These are phyloP conservation scores for Lampris incognitus DNA, from an alignment of 2,113 vertebrate genomes.

Conservation along the genomic window DNA sequence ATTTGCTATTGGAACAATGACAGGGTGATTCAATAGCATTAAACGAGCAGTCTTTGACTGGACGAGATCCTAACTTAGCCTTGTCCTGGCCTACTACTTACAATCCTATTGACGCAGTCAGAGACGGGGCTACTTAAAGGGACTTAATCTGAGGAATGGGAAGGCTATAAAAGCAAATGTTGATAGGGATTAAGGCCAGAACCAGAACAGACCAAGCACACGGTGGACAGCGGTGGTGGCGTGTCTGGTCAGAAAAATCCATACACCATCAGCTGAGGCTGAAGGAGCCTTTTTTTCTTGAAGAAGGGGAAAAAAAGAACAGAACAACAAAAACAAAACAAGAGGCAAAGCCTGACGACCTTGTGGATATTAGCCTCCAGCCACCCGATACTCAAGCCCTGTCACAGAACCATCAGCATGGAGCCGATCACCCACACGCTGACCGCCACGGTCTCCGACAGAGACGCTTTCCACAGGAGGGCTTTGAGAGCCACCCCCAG, in stretches of 20 bases:
- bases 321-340: neutral
- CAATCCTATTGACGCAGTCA: slow-evolving; percentile 73
- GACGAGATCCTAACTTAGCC: slow-evolving; percentile 52
- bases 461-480: slow-evolving; percentile 50
- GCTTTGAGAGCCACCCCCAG: slow-evolving; percentile 46
- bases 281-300: neutral
- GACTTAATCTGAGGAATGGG: slow-evolving; percentile 44
- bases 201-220: slow-evolving; percentile 31
- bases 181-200: slow-evolving; percentile 9
- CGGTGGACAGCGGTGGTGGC: neutral
- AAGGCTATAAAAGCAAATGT: slow-evolving; percentile 64
- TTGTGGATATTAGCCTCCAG: neutral
- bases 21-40: slow-evolving; percentile 58
- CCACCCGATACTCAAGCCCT: neutral
- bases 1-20: neutral
- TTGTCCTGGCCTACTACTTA: slow-evolving; percentile 28
- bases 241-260: slow-evolving; percentile 15
- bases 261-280: slow-evolving; percentile 15
- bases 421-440: slow-evolving; percentile 49
- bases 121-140: slow-evolving; percentile 29
- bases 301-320: no score
- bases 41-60: slow-evolving; percentile 36
- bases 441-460: slow-evolving; percentile 33
- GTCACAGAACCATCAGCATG: slow-evolving; percentile 48
- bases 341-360: neutral